A percentile compares a stretch with the other conserved stretches of the same genome.
These are phyloP conservation scores for Aotus griseimembra DNA, from an alignment of 2,797 vertebrate genomes.

Conservation along the genomic window DNA sequence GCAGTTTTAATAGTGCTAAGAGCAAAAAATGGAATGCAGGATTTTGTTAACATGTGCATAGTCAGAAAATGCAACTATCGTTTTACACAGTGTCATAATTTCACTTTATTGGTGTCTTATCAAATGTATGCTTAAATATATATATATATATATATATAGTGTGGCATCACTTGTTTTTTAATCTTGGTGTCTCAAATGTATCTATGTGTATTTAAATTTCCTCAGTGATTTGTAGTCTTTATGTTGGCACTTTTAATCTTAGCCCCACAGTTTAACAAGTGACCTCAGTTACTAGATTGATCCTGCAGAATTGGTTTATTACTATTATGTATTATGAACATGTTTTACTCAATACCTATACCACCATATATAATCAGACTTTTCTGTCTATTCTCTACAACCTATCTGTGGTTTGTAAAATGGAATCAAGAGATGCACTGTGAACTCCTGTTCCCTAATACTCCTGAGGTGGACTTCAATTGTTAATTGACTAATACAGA, in stretches of 20 bases:
- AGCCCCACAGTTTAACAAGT: not conserved
- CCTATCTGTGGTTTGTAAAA: constrained; percentile 47
- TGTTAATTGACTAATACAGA: not conserved
- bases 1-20: not conserved
- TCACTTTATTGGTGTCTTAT: constrained; percentile 9
- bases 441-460: not conserved
- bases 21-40: not conserved
- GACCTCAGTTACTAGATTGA: not conserved
- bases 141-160: not conserved
- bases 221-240: constrained; percentile 45
- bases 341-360: constrained; percentile 4
- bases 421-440: constrained; percentile 20
- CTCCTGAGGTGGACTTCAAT: not conserved
- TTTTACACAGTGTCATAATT: constrained; percentile 17
- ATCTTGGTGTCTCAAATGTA: constrained; percentile 53
- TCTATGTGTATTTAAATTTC: constrained; percentile 53
- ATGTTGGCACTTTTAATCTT: not conserved
- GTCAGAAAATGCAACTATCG: not conserved
- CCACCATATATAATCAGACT: not conserved
- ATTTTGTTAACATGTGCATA: not conserved
- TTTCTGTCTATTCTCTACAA: constrained; percentile 33
- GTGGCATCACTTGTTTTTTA: constrained; percentile 46
- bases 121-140: constrained; percentile 13
- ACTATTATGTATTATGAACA: not conserved
- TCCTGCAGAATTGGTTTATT: constrained; percentile 22